Evolutionary conservation across 2,888 invertebrate genomes (phyloP).

Genomic region (Fragum fragum): DNA sequence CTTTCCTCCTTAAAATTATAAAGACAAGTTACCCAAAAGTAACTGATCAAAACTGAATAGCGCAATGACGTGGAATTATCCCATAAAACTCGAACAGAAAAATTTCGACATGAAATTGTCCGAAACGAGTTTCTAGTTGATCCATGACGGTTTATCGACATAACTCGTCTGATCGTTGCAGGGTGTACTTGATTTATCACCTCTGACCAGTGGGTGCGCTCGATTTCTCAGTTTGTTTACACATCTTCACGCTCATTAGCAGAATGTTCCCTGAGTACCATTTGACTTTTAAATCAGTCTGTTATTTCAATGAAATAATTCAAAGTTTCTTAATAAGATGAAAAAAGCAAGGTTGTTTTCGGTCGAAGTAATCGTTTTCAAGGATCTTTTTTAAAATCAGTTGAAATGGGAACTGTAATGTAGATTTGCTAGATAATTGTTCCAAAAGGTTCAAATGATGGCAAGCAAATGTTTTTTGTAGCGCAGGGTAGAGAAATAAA

Average conservation of each 20-base stretch:
- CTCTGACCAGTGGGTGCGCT: conserved; percentile 58
- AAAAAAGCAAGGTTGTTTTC: neutral
- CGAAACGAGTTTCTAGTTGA: conserved; percentile 59
- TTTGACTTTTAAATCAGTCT: neutral
- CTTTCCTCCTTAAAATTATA: too few species aligned
- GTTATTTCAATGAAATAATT: neutral
- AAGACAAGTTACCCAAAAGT: too few species aligned
- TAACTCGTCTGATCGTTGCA: conserved; percentile 41
- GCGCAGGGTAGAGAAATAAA: conserved; percentile 8
- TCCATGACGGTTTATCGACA: conserved; percentile 58
- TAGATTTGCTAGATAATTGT: too few species aligned
- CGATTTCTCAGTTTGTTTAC: conserved; percentile 72
- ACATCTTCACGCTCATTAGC: conserved; percentile 70
- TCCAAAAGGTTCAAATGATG: neutral
- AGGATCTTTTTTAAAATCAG: too few species aligned
- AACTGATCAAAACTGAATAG: neutral
- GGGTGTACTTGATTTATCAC: conserved; percentile 67
- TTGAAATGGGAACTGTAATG: too few species aligned
- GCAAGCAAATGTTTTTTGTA: neutral
- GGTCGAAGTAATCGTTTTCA: neutral
- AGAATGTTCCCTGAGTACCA: conserved; percentile 39
- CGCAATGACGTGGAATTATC: conserved; percentile 40
- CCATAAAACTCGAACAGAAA: conserved; percentile 44
- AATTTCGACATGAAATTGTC: conserved; percentile 55
- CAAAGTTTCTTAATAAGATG: neutral